phyloP scores from a whole-genome alignment of 2,797 vertebrate genomes.

The Knipowitschia caucasica region DNA sequence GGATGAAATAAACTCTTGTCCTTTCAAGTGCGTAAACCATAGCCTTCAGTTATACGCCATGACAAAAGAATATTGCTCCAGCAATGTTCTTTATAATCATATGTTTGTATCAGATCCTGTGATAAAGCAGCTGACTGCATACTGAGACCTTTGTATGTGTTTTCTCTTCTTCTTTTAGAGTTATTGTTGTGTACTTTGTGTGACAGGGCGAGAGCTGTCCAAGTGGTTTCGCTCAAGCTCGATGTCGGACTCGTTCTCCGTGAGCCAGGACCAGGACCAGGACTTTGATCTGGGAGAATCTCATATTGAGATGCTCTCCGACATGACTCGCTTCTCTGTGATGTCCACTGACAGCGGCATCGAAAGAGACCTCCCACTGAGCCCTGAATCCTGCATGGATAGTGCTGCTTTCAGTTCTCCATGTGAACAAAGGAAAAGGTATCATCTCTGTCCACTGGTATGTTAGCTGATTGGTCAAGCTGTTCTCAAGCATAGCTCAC shows the following conservation, averaged over 20 bases:
- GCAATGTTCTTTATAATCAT: not conserved
- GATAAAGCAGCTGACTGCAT: not conserved
- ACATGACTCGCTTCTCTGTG: slow-evolving; percentile 81
- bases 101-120: not conserved
- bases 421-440: slow-evolving; percentile 46
- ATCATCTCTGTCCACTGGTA: not conserved
- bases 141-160: not conserved
- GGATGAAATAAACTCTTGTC: not conserved
- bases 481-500: not conserved
- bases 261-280: slow-evolving; percentile 76
- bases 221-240: slow-evolving; percentile 77
- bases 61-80: not conserved
- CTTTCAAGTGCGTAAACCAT: not conserved
- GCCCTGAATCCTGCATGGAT: slow-evolving; percentile 40
- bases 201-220: slow-evolving; percentile 85
- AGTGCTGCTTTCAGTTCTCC: slow-evolving; percentile 4
- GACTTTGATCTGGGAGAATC: slow-evolving; percentile 78
- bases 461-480: not conserved
- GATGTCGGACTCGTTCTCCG: slow-evolving; percentile 52
- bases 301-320: slow-evolving; percentile 41
- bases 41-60: not conserved
- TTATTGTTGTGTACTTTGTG: slow-evolving; percentile 1
- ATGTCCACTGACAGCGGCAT: slow-evolving; percentile 93
- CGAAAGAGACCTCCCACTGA: slow-evolving; percentile 80
- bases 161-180: not conserved